A percentile compares a stretch with the other conserved stretches of the same genome.
Evolutionary conservation across 2,113 vertebrate species (phyloP).

Genomic region (Lagopus muta): DNA sequence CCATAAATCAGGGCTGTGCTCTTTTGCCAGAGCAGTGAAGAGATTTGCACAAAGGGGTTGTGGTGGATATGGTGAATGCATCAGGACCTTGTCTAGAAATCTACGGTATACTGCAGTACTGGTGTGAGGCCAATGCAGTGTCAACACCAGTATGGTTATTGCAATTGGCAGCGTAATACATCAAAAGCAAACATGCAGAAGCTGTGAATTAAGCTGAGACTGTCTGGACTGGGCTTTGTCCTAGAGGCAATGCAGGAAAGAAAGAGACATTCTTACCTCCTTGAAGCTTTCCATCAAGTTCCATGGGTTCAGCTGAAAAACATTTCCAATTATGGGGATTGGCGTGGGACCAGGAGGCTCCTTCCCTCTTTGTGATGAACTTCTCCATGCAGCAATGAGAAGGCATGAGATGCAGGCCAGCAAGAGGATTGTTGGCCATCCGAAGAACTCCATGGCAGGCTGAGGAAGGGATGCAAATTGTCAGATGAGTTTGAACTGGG

Average conservation of each 20-base stretch:
- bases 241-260: constrained; percentile 19
- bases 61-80: no score
- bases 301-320: background rate
- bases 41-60: no score
- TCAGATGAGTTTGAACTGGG: background rate
- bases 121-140: no score
- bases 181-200: no score
- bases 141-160: no score
- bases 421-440: background rate
- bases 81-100: no score
- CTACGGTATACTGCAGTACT: no score
- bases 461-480: background rate
- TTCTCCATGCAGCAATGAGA: constrained; percentile 15
- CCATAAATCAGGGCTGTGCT: no score
- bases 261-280: background rate
- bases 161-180: no score
- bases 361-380: background rate
- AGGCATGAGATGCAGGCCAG: constrained; percentile 46
- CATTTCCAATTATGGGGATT: background rate
- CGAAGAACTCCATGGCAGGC: constrained; percentile 6
- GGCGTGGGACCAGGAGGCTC: constrained; percentile 22
- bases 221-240: no score
- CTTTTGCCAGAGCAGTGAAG: no score
- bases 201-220: no score
- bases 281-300: constrained; percentile 18